Conservation (phyloP, 2,113 vertebrate genomes). For the Larimichthys polyactis region DNA sequence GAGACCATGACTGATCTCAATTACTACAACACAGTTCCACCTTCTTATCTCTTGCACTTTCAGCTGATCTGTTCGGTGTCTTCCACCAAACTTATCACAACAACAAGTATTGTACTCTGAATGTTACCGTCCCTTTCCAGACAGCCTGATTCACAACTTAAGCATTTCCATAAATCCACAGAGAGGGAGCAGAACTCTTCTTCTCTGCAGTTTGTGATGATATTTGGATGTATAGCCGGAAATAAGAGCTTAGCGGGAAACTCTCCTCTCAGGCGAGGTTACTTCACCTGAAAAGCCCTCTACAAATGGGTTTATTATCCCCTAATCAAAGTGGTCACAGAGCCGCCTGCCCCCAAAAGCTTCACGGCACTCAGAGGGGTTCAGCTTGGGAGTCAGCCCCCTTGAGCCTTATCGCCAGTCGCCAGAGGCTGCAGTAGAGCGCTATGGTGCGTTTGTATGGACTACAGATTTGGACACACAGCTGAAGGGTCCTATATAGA, state of each 20-base stretch:
- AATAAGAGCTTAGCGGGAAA: conserved; percentile 48
- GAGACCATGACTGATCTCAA: too few relatives aligned
- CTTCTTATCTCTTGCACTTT: neutral
- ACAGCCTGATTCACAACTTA: neutral
- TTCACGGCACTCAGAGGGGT: conserved; percentile 36
- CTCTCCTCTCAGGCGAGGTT: conserved; percentile 45
- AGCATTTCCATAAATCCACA: conserved; percentile 4
- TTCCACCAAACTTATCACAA: neutral
- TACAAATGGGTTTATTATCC: conserved; percentile 77
- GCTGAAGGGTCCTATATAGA: conserved; percentile 38
- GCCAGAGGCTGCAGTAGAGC: conserved; percentile 72
- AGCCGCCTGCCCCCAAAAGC: conserved; percentile 61
- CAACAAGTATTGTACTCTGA: neutral
- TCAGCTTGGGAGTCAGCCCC: conserved; percentile 49
- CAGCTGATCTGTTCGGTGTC: too few relatives aligned
- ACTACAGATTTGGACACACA: conserved; percentile 64
- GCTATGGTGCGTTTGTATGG: conserved; percentile 53
- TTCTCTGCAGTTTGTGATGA: conserved; percentile 37
- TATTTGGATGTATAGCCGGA: conserved; percentile 44
- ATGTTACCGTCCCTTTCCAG: neutral
- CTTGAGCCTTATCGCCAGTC: conserved; percentile 66
- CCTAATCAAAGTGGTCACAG: conserved; percentile 76
- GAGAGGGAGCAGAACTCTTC: neutral
- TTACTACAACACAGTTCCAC: neutral
- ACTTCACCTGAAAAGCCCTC: conserved; percentile 70